These are phyloP conservation scores for Mastomys natalensis DNA, from an alignment of 2,113 vertebrate genomes.

Conservation along the genomic window DNA sequence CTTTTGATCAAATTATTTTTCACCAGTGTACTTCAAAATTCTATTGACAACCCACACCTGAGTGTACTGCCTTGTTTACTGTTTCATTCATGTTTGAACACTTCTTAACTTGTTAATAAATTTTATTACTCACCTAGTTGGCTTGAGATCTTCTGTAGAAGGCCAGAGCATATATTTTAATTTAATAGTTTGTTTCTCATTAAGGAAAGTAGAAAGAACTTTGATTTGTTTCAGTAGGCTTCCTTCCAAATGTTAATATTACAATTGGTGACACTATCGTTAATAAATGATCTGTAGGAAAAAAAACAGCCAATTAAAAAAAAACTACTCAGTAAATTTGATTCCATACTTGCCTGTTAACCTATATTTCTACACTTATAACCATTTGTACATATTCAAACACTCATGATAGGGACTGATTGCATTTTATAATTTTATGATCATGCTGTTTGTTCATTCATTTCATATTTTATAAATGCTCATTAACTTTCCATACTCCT, in stretches of 20 bases:
- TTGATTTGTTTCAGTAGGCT: constrained; percentile 30
- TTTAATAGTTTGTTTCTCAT: neutral
- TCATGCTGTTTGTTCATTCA: neutral
- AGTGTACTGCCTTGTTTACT: neutral
- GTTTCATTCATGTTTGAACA: neutral
- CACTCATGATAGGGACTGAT: neutral
- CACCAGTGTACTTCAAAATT: neutral
- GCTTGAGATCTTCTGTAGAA: constrained; percentile 1
- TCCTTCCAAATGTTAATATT: constrained; percentile 49
- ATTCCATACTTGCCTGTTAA: neutral
- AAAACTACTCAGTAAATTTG: neutral
- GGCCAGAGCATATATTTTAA: neutral
- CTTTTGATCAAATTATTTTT: neutral
- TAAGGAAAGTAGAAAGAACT: constrained; percentile 20
- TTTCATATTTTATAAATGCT: neutral
- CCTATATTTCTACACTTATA: neutral
- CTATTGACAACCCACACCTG: neutral
- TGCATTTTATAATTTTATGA: neutral
- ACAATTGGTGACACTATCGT: neutral
- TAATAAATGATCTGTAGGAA: neutral
- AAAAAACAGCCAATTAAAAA: constrained; percentile 13
- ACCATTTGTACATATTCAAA: neutral
- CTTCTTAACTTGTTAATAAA: neutral
- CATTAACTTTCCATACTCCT: neutral
- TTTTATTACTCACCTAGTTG: neutral